phyloP scores from a whole-genome alignment of 1,140 invertebrate genomes.

The Bemisia tabaci region DNA sequence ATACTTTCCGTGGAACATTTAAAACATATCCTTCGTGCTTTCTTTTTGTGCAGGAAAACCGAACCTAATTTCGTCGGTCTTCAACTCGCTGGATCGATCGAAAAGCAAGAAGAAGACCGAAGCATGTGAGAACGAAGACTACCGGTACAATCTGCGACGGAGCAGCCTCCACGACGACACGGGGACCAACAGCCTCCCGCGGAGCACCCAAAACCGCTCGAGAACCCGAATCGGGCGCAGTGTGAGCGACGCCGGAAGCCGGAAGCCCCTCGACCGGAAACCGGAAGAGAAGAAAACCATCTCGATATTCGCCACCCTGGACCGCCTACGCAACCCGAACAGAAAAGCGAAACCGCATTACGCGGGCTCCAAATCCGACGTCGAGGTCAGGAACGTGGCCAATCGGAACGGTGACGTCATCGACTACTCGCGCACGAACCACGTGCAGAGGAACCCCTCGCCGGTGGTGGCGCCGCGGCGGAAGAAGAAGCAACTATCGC shows the following conservation, averaged over 20 bases:
- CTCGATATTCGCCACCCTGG: constrained; percentile 15
- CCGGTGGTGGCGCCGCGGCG: constrained; percentile 16
- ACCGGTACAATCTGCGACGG: constrained; percentile 3
- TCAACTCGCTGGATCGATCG: constrained; percentile 13
- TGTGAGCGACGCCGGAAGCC: constrained; percentile 31
- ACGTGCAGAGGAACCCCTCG: not conserved
- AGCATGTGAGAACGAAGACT: not conserved
- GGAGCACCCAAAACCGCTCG: constrained; percentile 35
- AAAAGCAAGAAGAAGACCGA: not conserved
- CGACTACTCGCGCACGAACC: constrained; percentile 14
- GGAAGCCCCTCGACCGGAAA: constrained; percentile 24
- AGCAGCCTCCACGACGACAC: constrained; percentile 10
- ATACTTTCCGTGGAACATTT: not conserved
- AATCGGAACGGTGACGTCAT: not conserved
- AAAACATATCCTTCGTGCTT: not conserved
- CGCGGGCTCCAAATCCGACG: constrained; percentile 32
- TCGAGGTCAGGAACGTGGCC: constrained; percentile 31
- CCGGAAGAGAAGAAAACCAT: constrained; percentile 10
- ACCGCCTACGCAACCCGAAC: constrained; percentile 27
- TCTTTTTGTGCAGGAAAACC: not conserved
- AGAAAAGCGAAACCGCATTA: constrained; percentile 31
- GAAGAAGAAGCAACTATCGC: constrained; percentile 51
- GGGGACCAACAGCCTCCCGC: constrained; percentile 19
- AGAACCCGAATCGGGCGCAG: constrained; percentile 23
- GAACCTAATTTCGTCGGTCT: constrained; percentile 2